Conservation (phyloP, 1,140 invertebrate species). For the Wiebesia pumilae region DNA sequence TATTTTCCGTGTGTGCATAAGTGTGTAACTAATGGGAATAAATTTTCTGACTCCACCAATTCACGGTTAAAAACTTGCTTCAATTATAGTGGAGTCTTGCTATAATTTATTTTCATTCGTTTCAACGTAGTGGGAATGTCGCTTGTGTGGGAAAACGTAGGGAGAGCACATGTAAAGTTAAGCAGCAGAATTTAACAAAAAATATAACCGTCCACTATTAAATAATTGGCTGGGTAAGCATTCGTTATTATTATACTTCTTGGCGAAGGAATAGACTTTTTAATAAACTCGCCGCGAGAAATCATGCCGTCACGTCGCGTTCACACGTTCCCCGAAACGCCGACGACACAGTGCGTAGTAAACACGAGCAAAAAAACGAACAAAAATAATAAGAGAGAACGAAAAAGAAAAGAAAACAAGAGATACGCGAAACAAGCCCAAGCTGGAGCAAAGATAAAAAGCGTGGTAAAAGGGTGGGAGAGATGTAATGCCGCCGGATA, state of each 20-base stretch:
- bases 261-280: neutral
- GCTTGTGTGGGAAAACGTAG: neutral
- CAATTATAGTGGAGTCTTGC: neutral
- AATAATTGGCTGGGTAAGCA: neutral
- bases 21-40: too few relatives aligned
- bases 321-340: neutral
- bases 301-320: neutral
- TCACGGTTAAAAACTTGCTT: neutral
- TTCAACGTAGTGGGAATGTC: neutral
- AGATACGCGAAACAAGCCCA: neutral
- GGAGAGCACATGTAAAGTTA: neutral
- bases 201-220: neutral
- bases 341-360: too few relatives aligned
- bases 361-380: too few relatives aligned
- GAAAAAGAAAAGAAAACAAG: neutral
- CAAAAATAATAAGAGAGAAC: too few relatives aligned
- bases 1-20: too few relatives aligned
- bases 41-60: too few relatives aligned
- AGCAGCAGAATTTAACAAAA: neutral
- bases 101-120: neutral
- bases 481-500: neutral
- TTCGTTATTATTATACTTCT: neutral
- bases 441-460: slow-evolving; percentile 22
- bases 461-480: neutral
- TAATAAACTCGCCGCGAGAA: neutral